Evolutionary conservation across 2,113 vertebrate genomes (phyloP), one percentile per base, ranked within the genome.

Genomic region (Clarias macrocephalus): DNA sequence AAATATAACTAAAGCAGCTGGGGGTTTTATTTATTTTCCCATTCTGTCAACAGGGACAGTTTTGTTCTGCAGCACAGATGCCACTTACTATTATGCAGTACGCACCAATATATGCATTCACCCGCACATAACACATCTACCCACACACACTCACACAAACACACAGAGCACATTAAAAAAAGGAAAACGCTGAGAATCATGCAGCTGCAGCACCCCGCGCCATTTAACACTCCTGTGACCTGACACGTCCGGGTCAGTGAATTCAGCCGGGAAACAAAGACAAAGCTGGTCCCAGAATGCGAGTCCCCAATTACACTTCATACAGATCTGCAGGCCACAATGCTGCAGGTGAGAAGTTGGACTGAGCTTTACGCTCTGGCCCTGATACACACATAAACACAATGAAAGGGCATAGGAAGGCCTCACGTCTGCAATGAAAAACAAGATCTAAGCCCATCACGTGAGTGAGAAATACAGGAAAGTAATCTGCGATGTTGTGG

Each of bases 291-390:
- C 92, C 86, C 87, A 91, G 92, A 93, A 93, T 94, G 86, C 87
- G 88, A 57, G 90, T 88, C 89, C 88, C 92, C 93, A 94, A 92
- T 94, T 94, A 93, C 88, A 83, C 83, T n/a, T 72, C 88, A 83
- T 76, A 57, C 89, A 90, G 89, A 90, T 91, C 84, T 77, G 42
- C 72, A 33, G 85, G 87, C 68, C 25, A 93, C 92, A 93, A 92
- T 91, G 89, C 89, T 90, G 92, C 93, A 94, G 94, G 94, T 94
- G 93, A 94, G 92, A 94, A 92, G 93, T 91, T 92, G 90, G 89
- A 92, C 76, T 12, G 88, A 83, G 80, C 37, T 86, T 85, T 87
- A 48, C 87, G 84, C 88, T 92, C 86, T 77, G 57, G 86, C 85
- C 48, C 86, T 90, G 89, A 91, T 91, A 92, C 82, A 63, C 28